These are phyloP conservation scores for Podocnemis expansa DNA, from an alignment of 2,113 vertebrate genomes.

Conservation along the genomic window DNA sequence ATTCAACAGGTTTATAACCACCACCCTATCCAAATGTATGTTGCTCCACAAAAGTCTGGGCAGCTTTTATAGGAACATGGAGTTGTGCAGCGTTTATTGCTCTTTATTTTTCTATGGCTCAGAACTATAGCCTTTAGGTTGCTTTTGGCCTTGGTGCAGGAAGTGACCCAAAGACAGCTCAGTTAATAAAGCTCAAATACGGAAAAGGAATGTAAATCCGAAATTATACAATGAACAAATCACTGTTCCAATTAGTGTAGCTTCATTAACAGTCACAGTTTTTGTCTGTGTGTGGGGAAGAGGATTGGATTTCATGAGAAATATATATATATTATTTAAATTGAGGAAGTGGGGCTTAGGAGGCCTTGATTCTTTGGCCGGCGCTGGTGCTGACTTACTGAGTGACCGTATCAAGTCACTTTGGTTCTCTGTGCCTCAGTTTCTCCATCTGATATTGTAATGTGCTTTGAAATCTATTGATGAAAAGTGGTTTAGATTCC, in stretches of 20 bases:
- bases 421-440: neutral
- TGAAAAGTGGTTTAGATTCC: neutral
- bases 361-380: too few species aligned
- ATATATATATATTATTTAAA: neutral
- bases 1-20: slow-evolving; percentile 21
- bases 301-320: slow-evolving; percentile 22
- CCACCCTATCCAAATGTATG: neutral
- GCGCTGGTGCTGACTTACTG: too few species aligned
- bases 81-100: neutral
- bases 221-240: slow-evolving; percentile 40
- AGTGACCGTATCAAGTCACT: too few species aligned
- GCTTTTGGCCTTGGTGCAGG: neutral
- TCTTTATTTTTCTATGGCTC: slow-evolving; percentile 38
- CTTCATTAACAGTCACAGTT: neutral
- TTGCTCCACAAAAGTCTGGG: slow-evolving; percentile 29
- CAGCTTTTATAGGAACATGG: neutral
- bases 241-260: neutral
- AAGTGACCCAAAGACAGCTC: slow-evolving; percentile 41
- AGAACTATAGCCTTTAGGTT: neutral
- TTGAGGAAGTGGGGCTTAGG: neutral
- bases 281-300: neutral
- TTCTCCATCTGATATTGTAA: neutral
- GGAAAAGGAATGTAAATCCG: slow-evolving; percentile 28
- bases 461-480: neutral
- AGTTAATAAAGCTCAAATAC: slow-evolving; percentile 55